Evolutionary conservation across 2,113 vertebrate species (phyloP).

Genomic region (Centropristis striata): DNA sequence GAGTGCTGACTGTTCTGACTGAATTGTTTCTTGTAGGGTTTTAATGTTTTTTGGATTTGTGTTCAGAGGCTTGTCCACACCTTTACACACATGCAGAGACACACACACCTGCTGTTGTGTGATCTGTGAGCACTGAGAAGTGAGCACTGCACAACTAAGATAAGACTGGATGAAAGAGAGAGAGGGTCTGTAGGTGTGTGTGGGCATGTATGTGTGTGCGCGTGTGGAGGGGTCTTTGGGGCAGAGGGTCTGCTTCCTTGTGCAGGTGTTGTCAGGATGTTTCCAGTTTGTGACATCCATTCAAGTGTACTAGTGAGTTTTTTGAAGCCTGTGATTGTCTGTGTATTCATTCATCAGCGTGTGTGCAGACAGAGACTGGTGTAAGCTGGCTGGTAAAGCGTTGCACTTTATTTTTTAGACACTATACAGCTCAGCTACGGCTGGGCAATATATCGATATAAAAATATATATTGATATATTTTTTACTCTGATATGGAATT

Average conservation of each 20-base stretch:
- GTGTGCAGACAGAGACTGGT: background rate
- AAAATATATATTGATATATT: too few species aligned
- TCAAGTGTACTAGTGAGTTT: conserved; percentile 12
- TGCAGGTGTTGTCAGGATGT: background rate
- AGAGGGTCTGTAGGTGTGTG: background rate
- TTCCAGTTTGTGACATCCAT: conserved; percentile 14
- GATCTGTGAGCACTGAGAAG: conserved; percentile 14
- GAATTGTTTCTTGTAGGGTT: too few species aligned
- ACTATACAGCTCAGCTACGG: conserved; percentile 19
- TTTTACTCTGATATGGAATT: too few species aligned
- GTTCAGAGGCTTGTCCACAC: background rate
- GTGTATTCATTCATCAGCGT: background rate
- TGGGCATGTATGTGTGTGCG: background rate
- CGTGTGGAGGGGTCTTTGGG: background rate
- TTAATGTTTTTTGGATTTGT: too few species aligned
- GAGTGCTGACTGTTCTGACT: background rate
- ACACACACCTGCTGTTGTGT: conserved; percentile 18
- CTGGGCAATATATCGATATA: too few species aligned
- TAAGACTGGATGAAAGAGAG: conserved; percentile 37
- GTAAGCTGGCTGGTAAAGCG: conserved; percentile 1
- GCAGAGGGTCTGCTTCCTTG: conserved; percentile 7
- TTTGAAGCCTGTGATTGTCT: background rate
- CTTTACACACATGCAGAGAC: conserved; percentile 7
- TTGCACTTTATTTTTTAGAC: conserved; percentile 20
- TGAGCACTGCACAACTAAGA: conserved; percentile 30